A percentile compares a stretch with the other conserved stretches of the same genome.
Conservation (phyloP, 2,888 invertebrate genomes). For the Eupithecia abbreviata region DNA sequence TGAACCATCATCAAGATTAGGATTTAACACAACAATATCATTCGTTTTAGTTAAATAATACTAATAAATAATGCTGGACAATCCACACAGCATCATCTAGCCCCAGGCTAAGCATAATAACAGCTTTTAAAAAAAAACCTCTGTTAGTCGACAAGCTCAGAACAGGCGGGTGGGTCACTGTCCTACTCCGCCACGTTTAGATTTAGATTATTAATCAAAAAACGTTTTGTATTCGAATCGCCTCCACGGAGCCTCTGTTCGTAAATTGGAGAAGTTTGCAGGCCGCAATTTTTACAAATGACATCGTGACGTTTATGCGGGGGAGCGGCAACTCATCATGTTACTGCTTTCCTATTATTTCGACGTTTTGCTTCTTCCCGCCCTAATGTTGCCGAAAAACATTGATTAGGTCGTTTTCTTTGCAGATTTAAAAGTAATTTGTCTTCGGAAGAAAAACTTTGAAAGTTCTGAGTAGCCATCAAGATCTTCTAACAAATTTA, state of each 20-base stretch:
- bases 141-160: neutral
- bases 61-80: no score
- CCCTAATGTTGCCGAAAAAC: slow-evolving; percentile 61
- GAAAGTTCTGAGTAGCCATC: neutral
- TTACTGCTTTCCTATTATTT: slow-evolving; percentile 82
- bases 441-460: slow-evolving; percentile 15
- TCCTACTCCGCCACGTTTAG: neutral
- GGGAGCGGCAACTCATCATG: slow-evolving; percentile 83
- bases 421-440: slow-evolving; percentile 30
- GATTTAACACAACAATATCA: neutral
- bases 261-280: slow-evolving; percentile 78
- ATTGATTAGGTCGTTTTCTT: slow-evolving; percentile 59
- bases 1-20: neutral
- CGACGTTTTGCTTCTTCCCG: slow-evolving; percentile 64
- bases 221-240: slow-evolving; percentile 1
- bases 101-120: neutral
- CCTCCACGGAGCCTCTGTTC: slow-evolving; percentile 61
- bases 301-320: slow-evolving; percentile 82
- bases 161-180: neutral
- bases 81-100: no score
- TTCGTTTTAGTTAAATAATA: no score
- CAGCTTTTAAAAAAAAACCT: neutral
- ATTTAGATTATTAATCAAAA: neutral
- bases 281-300: slow-evolving; percentile 84
- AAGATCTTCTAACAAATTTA: neutral